These are phyloP conservation scores for Ctenodactylus gundi DNA, from an alignment of 2,113 vertebrate genomes.

Conservation along the genomic window DNA sequence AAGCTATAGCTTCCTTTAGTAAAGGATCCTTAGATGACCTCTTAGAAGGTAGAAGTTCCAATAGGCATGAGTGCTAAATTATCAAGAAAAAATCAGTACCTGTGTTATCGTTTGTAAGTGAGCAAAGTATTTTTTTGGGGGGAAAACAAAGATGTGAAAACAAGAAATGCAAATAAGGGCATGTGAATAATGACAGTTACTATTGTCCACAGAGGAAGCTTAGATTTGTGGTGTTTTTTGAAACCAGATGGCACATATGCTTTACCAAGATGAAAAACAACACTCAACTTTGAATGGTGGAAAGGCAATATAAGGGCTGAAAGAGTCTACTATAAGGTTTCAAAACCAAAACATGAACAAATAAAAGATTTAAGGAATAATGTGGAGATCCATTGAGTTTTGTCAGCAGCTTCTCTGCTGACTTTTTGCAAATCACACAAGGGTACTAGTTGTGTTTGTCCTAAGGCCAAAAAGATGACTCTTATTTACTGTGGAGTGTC, in stretches of 20 bases:
- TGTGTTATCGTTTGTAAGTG: not conserved
- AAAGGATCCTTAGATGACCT: not conserved
- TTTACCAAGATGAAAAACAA: constrained; percentile 9
- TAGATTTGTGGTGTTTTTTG: not conserved
- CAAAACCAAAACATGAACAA: not conserved
- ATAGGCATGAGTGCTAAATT: not conserved
- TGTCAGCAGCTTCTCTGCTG: not conserved
- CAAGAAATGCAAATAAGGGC: not conserved
- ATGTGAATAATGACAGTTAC: not conserved
- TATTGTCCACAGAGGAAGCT: not conserved
- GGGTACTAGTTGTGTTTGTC: not conserved
- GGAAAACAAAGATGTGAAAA: not conserved
- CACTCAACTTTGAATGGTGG: not conserved
- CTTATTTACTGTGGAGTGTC: not conserved
- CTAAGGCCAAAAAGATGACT: not conserved
- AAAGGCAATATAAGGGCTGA: not conserved
- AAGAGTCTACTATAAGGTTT: not conserved
- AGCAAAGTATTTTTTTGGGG: not conserved
- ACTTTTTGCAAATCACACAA: constrained; percentile 19
- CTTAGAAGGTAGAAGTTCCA: not conserved
- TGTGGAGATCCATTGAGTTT: not conserved
- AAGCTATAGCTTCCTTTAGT: not conserved
- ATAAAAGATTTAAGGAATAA: not conserved
- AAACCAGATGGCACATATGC: not conserved
- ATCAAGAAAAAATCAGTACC: not conserved